These are phyloP conservation scores for Apostichopus parvimensis DNA, from an alignment of 35 echinoderm and acorn worm genomes.

Conservation along the genomic window DNA sequence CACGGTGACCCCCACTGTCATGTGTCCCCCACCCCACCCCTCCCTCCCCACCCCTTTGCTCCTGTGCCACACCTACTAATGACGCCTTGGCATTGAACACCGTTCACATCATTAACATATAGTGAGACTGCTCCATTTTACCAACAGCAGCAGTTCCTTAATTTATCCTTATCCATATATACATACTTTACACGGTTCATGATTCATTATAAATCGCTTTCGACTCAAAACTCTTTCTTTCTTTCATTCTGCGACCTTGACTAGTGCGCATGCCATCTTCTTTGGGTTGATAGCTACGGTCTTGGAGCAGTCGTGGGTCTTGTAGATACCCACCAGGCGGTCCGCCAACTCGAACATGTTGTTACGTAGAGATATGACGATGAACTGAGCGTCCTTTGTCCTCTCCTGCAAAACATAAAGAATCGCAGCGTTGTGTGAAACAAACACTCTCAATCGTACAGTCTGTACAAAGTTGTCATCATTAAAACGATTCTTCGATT, in stretches of 20 bases:
- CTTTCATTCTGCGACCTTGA: slow-evolving; percentile 9
- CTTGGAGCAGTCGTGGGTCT: slow-evolving; percentile 96
- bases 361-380: slow-evolving; percentile 96
- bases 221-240: neutral
- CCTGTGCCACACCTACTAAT: too few relatives aligned
- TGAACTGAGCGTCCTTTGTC: slow-evolving; percentile 99
- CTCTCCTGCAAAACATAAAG: slow-evolving; percentile 63
- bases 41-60: too few relatives aligned
- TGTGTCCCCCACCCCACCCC: too few relatives aligned
- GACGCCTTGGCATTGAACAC: too few relatives aligned
- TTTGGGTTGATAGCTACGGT: slow-evolving; percentile 88
- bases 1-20: too few relatives aligned
- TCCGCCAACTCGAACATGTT: slow-evolving; percentile 99
- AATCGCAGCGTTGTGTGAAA: neutral
- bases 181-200: slow-evolving; percentile 6
- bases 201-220: neutral
- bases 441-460: too few relatives aligned
- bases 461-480: too few relatives aligned
- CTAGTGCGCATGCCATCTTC: slow-evolving; percentile 41
- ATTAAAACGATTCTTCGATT: too few relatives aligned
- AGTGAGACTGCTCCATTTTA: too few relatives aligned
- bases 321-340: slow-evolving; percentile 95
- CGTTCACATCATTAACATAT: too few relatives aligned
- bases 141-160: too few relatives aligned
- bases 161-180: neutral